These are phyloP conservation scores for Oostethus manadensis DNA, from an alignment of 2,113 vertebrate species.

Conservation along the genomic window DNA sequence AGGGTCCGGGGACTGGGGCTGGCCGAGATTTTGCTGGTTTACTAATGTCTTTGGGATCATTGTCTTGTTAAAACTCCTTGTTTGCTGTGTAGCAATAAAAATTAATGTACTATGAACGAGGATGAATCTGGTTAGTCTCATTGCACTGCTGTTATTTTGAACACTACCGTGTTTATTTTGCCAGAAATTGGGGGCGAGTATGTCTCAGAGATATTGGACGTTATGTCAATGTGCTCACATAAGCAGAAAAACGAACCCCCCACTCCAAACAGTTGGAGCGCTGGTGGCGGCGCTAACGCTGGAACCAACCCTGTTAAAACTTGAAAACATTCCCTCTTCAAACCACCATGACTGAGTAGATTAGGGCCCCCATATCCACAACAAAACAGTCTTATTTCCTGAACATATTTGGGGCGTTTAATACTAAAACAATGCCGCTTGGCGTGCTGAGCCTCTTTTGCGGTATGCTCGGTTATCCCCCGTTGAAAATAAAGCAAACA, in stretches of 20 bases:
- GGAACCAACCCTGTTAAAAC: slow-evolving; percentile 70
- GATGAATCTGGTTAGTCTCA: too few species aligned
- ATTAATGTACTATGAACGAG: too few species aligned
- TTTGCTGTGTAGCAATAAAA: too few species aligned
- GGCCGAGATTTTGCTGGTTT: too few species aligned
- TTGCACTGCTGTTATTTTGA: too few species aligned
- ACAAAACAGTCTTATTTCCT: slow-evolving; percentile 70
- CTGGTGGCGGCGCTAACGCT: slow-evolving; percentile 59
- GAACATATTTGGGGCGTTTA: slow-evolving; percentile 69
- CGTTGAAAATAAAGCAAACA: slow-evolving; percentile 62
- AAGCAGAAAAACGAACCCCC: slow-evolving; percentile 13
- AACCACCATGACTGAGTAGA: slow-evolving; percentile 76
- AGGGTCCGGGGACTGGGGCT: too few species aligned
- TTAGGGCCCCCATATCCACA: slow-evolving; percentile 62
- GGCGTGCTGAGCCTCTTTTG: slow-evolving; percentile 47
- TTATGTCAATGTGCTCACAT: slow-evolving; percentile 15
- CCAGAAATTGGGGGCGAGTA: too few species aligned
- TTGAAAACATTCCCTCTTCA: slow-evolving; percentile 69
- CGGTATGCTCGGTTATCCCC: slow-evolving; percentile 55
- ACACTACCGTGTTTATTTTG: too few species aligned
- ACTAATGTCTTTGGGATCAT: too few species aligned
- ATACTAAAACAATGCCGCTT: slow-evolving; percentile 66
- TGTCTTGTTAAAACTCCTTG: too few species aligned
- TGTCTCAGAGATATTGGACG: not conserved
- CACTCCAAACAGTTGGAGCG: slow-evolving; percentile 46